phyloP scores from a whole-genome alignment of 1,140 invertebrate genomes.

The Cyclina sinensis region DNA sequence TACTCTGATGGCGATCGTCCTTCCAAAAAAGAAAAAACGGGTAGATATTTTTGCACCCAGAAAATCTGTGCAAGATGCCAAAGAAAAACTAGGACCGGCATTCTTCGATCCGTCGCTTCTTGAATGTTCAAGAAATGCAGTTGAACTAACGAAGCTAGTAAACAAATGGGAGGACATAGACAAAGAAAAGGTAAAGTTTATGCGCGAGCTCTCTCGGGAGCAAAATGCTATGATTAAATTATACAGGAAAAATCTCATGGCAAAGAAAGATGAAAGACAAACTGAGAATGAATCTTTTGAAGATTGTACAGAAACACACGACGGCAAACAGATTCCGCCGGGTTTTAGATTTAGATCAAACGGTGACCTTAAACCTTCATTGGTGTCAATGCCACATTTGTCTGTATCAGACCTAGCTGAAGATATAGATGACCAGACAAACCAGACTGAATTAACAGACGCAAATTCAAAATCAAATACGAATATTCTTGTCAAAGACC shows the following conservation, averaged over 20 bases:
- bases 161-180: slow-evolving; percentile 51
- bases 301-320: neutral
- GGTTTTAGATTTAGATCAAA: slow-evolving; percentile 50
- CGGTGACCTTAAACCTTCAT: slow-evolving; percentile 42
- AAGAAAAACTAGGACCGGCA: slow-evolving; percentile 50
- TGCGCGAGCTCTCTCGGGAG: slow-evolving; percentile 47
- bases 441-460: neutral
- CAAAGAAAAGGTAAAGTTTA: slow-evolving; percentile 46
- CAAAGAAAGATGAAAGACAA: neutral
- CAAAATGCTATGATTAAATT: neutral
- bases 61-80: slow-evolving; percentile 51
- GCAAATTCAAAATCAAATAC: neutral
- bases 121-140: slow-evolving; percentile 58
- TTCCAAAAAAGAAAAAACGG: slow-evolving; percentile 33
- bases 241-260: neutral
- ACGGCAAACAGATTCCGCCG: slow-evolving; percentile 32
- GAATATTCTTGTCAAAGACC: neutral
- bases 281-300: neutral
- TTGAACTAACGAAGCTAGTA: slow-evolving; percentile 52
- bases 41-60: slow-evolving; percentile 49
- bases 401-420: neutral
- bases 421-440: neutral
- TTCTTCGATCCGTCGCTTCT: slow-evolving; percentile 53
- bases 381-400: neutral
- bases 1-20: slow-evolving; percentile 49